These are phyloP conservation scores for Potamilus streckersoni DNA, from an alignment of 1,140 invertebrate species.

Conservation along the genomic window DNA sequence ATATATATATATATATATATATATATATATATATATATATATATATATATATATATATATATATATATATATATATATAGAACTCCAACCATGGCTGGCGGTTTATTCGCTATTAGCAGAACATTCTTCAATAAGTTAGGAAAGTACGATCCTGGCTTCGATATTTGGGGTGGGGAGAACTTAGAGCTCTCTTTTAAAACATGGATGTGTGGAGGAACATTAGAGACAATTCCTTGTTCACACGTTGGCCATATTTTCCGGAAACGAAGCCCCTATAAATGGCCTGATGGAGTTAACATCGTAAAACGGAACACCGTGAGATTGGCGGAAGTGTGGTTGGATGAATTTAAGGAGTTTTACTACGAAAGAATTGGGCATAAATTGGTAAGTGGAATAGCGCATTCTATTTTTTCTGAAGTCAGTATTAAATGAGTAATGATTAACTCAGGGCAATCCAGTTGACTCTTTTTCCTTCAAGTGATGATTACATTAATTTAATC, in stretches of 20 bases:
- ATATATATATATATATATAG: too few species aligned
- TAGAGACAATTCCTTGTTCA: slow-evolving; percentile 97
- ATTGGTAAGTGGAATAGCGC: slow-evolving; percentile 73
- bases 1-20: too few species aligned
- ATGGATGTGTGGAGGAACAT: slow-evolving; percentile 96
- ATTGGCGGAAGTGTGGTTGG: slow-evolving; percentile 76
- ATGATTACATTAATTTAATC: too few species aligned
- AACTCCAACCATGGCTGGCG: slow-evolving; percentile 86
- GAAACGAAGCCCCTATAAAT: slow-evolving; percentile 90
- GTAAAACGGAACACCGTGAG: slow-evolving; percentile 67
- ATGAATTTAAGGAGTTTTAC: slow-evolving; percentile 85
- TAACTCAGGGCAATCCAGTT: too few species aligned
- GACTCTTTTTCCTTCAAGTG: too few species aligned
- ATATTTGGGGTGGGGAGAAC: slow-evolving; percentile 92
- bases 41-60: too few species aligned
- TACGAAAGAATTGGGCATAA: slow-evolving; percentile 96
- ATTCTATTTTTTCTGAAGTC: too few species aligned
- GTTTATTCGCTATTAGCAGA: slow-evolving; percentile 89
- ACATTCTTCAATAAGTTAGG: slow-evolving; percentile 91
- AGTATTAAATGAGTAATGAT: too few species aligned
- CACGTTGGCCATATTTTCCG: slow-evolving; percentile 99
- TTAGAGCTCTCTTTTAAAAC: slow-evolving; percentile 96
- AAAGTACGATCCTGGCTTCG: slow-evolving; percentile 74
- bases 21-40: too few species aligned
- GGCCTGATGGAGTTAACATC: slow-evolving; percentile 38